Conservation (phyloP, 2,888 invertebrate species). For the Polyommatus iphigenia region DNA sequence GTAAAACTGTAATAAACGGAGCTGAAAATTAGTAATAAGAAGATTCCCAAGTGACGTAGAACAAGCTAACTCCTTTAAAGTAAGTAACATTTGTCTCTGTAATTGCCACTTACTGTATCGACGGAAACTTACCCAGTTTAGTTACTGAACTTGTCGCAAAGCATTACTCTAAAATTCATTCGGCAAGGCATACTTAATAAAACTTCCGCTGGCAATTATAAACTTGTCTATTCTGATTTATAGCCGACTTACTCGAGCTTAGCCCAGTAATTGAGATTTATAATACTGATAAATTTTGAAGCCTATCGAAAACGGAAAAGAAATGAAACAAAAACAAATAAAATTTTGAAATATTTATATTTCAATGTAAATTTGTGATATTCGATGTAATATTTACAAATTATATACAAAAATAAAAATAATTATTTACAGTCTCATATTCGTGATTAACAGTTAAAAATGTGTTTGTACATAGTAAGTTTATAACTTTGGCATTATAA, state of each 20-base stretch:
- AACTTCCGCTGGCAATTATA: conserved; percentile 32
- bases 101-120: conserved; percentile 54
- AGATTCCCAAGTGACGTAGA: conserved; percentile 21
- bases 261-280: not conserved
- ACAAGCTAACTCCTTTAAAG: conserved; percentile 36
- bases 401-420: conserved; percentile 61
- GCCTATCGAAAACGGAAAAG: conserved; percentile 37
- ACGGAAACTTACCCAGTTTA: conserved; percentile 52
- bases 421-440: conserved; percentile 68
- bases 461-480: conserved; percentile 69
- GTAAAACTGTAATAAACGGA: not conserved
- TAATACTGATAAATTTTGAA: conserved; percentile 14
- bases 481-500: conserved; percentile 78
- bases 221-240: conserved; percentile 39
- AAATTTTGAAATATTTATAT: conserved; percentile 74
- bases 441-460: conserved; percentile 60
- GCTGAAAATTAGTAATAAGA: conserved; percentile 26
- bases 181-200: conserved; percentile 29
- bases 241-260: not conserved
- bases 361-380: conserved; percentile 62
- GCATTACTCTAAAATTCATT: conserved; percentile 40
- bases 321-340: conserved; percentile 76
- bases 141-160: conserved; percentile 39
- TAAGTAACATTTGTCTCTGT: conserved; percentile 48
- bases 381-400: conserved; percentile 63